Evolutionary conservation across 2,797 vertebrate genomes (phyloP).

Genomic region (Spheniscus humboldti): DNA sequence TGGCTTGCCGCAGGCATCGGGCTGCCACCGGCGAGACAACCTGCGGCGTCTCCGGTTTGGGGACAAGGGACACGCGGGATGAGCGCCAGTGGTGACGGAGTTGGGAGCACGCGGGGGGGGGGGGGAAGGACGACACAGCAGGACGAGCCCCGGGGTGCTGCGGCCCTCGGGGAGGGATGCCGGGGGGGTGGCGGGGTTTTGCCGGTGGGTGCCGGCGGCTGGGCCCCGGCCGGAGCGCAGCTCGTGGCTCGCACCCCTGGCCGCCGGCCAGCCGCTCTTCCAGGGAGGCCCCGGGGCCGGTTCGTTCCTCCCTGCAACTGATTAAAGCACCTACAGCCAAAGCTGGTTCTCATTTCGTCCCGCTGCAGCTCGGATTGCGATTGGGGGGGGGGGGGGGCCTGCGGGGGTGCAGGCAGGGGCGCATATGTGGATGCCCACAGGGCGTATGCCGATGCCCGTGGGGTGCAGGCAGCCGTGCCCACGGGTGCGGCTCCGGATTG

Average conservation of each 20-base stretch:
- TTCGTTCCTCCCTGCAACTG: neutral
- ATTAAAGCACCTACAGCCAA: neutral
- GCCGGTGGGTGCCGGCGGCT: neutral
- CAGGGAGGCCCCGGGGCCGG: neutral
- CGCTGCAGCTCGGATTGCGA: rapidly evolving
- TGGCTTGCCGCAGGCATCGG: rapidly evolving
- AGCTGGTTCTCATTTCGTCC: neutral
- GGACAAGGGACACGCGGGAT: neutral
- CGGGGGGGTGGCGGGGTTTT: rapidly evolving
- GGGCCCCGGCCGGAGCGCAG: rapidly evolving
- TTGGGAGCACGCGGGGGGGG: rapidly evolving
- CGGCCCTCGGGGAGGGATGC: rapidly evolving
- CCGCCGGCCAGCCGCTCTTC: neutral
- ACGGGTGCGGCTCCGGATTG: rapidly evolving
- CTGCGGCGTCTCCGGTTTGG: neutral
- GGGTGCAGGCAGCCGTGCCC: neutral
- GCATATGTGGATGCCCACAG: rapidly evolving
- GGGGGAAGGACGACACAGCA: neutral
- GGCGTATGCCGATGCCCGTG: too few relatives aligned
- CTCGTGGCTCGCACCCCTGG: neutral
- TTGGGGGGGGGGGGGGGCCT: too few relatives aligned
- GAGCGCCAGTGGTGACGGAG: neutral
- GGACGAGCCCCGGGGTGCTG: neutral
- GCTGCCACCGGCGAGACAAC: neutral
- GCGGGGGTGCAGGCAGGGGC: neutral